These are phyloP conservation scores for Alfaro cultratus DNA, from an alignment of 2,797 vertebrate species.

Conservation along the genomic window DNA sequence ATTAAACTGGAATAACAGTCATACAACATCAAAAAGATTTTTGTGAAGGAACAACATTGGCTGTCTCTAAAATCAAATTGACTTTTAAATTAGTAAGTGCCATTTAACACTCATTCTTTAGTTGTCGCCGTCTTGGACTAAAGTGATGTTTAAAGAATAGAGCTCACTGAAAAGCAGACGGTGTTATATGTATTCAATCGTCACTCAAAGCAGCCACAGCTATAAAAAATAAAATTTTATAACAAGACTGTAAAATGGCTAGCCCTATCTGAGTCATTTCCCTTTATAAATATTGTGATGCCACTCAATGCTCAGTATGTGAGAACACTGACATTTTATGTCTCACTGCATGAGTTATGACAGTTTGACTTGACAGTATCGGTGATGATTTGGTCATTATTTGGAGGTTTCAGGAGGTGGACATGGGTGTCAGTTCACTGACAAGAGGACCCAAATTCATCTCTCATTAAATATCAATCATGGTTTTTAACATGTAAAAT, in stretches of 20 bases:
- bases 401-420: neutral
- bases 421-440: neutral
- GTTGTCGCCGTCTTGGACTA: neutral
- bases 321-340: neutral
- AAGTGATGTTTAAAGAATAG: neutral
- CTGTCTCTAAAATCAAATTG: neutral
- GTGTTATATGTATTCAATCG: neutral
- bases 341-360: constrained; percentile 5
- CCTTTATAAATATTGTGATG: constrained; percentile 3
- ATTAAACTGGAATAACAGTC: neutral
- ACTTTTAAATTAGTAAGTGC: neutral
- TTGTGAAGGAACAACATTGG: neutral
- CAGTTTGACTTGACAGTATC: neutral
- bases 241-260: neutral
- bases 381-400: neutral
- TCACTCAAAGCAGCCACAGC: neutral
- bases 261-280: neutral
- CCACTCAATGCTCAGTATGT: neutral
- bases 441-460: neutral
- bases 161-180: too few relatives aligned
- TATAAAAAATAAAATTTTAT: neutral
- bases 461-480: neutral
- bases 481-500: neutral
- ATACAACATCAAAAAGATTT: neutral
- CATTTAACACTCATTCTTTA: neutral